These are phyloP conservation scores for Sinocyclocheilus grahami DNA, from an alignment of 2,113 vertebrate genomes.

Conservation along the genomic window DNA sequence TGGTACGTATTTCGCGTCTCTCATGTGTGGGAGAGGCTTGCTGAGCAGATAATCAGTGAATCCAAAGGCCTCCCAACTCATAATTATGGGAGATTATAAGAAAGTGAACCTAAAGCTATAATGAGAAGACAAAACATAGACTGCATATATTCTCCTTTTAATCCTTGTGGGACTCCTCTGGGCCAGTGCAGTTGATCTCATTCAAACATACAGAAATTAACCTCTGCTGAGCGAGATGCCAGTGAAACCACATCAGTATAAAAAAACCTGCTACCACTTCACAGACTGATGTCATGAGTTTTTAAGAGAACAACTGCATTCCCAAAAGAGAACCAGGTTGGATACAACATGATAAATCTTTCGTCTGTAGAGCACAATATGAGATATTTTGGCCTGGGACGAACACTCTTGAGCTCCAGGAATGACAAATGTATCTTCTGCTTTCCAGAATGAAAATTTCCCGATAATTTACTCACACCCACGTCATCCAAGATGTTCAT, in stretches of 20 bases:
- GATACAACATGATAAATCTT: not conserved
- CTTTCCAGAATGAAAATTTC: too few relatives aligned
- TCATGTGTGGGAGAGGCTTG: not conserved
- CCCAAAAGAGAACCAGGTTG: not conserved
- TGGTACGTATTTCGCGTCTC: too few relatives aligned
- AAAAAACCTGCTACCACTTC: not conserved
- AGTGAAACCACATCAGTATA: not conserved
- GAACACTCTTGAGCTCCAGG: not conserved
- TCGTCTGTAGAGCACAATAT: not conserved
- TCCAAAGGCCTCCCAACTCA: not conserved
- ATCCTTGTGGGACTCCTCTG: not conserved
- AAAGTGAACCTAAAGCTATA: not conserved
- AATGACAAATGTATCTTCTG: not conserved
- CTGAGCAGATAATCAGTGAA: not conserved
- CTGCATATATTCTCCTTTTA: not conserved
- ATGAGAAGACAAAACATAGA: not conserved
- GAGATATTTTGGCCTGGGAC: not conserved
- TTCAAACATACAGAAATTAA: not conserved
- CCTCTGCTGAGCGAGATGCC: not conserved
- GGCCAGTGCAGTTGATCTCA: not conserved
- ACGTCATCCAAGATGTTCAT: too few relatives aligned
- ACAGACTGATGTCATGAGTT: not conserved
- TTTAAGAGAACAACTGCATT: not conserved
- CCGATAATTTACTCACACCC: too few relatives aligned
- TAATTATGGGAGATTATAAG: not conserved